phyloP scores from a whole-genome alignment of 1,140 invertebrate genomes.

The Scaptomyza montana region DNA sequence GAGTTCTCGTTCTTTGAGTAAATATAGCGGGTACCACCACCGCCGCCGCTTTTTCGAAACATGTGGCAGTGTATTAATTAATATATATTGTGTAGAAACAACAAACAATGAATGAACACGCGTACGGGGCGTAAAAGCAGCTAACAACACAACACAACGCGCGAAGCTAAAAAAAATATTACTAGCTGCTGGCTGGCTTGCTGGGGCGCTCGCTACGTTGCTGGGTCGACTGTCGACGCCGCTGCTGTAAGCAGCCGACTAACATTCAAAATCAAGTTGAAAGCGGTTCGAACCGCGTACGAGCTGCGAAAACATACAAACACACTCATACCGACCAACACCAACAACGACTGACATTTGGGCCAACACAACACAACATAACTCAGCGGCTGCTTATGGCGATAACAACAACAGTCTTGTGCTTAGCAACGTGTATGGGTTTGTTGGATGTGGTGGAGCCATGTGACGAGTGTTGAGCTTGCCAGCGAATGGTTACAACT shows the following conservation, averaged over 20 bases:
- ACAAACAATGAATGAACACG: slow-evolving; percentile 1
- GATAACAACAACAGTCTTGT: slow-evolving; percentile 21
- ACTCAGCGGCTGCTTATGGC: slow-evolving; percentile 15
- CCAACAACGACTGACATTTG: slow-evolving; percentile 48
- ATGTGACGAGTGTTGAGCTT: slow-evolving; percentile 26
- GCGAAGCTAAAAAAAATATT: slow-evolving; percentile 33
- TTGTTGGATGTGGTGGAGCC: slow-evolving; percentile 37
- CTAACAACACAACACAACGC: slow-evolving; percentile 23
- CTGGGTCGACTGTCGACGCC: neutral
- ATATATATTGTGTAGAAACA: slow-evolving; percentile 6
- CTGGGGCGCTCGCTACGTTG: too few relatives aligned
- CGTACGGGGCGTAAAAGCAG: slow-evolving; percentile 26
- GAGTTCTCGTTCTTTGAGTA: slow-evolving; percentile 37
- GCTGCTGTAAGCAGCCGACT: slow-evolving; percentile 36
- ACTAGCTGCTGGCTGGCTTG: slow-evolving; percentile 16
- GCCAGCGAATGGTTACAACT: slow-evolving; percentile 16
- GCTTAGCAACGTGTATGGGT: slow-evolving; percentile 25
- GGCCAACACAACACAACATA: slow-evolving; percentile 47
- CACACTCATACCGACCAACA: slow-evolving; percentile 6
- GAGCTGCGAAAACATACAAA: too few relatives aligned
- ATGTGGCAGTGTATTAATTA: slow-evolving; percentile 9
- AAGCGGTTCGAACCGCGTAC: slow-evolving; percentile 70
- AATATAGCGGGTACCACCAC: slow-evolving; percentile 33
- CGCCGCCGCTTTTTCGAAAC: slow-evolving; percentile 12
- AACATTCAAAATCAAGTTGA: slow-evolving; percentile 64